These are phyloP conservation scores for Muscina levida DNA, from an alignment of 2,888 invertebrate species.

Conservation along the genomic window DNA sequence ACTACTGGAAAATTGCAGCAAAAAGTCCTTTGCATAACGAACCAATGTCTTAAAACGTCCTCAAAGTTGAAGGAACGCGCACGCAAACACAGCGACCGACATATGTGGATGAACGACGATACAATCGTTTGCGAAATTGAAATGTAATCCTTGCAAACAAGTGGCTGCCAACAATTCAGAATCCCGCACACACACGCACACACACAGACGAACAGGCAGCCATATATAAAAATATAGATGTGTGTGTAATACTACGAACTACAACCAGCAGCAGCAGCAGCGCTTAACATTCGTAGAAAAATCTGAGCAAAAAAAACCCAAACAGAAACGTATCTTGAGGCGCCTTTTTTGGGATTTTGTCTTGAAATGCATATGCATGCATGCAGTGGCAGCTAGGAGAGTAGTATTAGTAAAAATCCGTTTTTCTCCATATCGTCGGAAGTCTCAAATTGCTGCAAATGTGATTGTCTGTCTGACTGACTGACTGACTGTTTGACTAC, in stretches of 20 bases:
- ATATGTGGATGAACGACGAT: no score
- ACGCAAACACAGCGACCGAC: slow-evolving; percentile 6
- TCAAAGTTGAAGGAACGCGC: slow-evolving; percentile 8
- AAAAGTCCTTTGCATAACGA: neutral
- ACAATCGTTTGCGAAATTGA: slow-evolving; percentile 47
- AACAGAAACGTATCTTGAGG: neutral
- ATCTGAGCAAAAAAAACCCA: neutral
- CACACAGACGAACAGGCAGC: slow-evolving; percentile 34
- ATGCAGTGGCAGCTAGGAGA: slow-evolving; percentile 1
- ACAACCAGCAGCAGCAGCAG: slow-evolving; percentile 8
- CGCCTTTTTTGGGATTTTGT: neutral
- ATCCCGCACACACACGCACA: slow-evolving; percentile 28
- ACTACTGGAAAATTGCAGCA: neutral
- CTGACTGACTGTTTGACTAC: slow-evolving; percentile 44
- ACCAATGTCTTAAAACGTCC: slow-evolving; percentile 8
- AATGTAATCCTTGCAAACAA: slow-evolving; percentile 63
- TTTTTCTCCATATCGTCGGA: neutral
- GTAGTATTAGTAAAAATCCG: slow-evolving; percentile 15
- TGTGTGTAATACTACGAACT: no score
- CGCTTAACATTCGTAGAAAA: slow-evolving; percentile 2
- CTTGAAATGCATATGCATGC: slow-evolving; percentile 20
- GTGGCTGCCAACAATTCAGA: slow-evolving; percentile 58
- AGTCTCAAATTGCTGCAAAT: slow-evolving; percentile 9
- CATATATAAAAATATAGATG: no score
- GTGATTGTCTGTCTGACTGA: slow-evolving; percentile 37